phyloP scores from a whole-genome alignment of 1,140 invertebrate species.

The Pantala flavescens region DNA sequence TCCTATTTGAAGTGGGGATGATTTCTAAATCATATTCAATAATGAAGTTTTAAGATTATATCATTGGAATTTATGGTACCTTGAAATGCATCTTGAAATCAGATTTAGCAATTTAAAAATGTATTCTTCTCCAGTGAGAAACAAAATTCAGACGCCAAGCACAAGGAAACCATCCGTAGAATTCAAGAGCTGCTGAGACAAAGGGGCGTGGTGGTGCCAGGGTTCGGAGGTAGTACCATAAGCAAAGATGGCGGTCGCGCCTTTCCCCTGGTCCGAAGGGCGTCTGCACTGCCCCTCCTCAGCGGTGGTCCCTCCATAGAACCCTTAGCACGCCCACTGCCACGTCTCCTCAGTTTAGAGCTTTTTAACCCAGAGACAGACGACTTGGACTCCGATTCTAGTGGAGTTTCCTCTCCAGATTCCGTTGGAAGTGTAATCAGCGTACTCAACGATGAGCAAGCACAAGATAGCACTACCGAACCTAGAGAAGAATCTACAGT shows the following conservation, averaged over 20 bases:
- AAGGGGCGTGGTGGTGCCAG: constrained; percentile 24
- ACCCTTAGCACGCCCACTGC: constrained; percentile 44
- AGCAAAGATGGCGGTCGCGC: constrained; percentile 35
- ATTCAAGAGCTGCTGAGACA: constrained; percentile 50
- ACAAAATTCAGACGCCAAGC: background rate
- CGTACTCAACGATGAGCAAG: constrained; percentile 33
- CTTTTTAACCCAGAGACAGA: constrained; percentile 84
- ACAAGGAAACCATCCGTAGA: constrained; percentile 41
- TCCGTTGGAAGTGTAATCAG: constrained; percentile 77
- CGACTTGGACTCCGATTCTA: constrained; percentile 80
- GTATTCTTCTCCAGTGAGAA: background rate
- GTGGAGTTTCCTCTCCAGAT: constrained; percentile 73
- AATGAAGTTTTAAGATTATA: no score
- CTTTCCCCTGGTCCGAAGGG: constrained; percentile 22
- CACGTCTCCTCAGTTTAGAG: constrained; percentile 65
- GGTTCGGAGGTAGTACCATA: constrained; percentile 50
- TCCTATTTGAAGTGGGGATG: no score
- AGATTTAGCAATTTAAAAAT: no score
- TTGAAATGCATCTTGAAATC: no score
- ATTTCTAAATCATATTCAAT: no score
- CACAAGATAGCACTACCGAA: constrained; percentile 11
- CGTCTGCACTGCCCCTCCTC: constrained; percentile 22
- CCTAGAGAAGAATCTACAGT: background rate
- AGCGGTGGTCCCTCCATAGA: constrained; percentile 33
- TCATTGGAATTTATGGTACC: no score